These are phyloP conservation scores for Gastrophryne carolinensis DNA, from an alignment of 2,797 vertebrate species.

Conservation along the genomic window DNA sequence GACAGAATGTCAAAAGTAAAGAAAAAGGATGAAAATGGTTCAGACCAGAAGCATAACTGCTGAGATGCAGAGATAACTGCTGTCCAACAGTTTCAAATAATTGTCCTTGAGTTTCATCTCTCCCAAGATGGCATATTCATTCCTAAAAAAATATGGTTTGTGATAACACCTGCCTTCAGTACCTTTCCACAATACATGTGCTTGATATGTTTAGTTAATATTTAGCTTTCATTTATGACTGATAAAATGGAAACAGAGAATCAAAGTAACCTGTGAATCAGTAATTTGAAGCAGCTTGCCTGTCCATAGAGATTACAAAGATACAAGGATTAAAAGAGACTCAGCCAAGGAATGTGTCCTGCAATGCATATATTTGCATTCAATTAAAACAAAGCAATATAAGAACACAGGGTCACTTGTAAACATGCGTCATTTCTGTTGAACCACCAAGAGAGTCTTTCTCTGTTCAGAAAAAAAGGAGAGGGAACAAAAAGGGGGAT, in stretches of 20 bases:
- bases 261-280: not conserved
- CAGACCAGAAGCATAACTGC: too few species aligned
- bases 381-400: constrained; percentile 3
- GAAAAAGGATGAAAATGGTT: too few species aligned
- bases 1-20: too few species aligned
- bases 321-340: not conserved
- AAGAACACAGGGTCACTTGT: constrained; percentile 13
- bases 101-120: too few species aligned
- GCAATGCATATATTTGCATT: constrained; percentile 13
- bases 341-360: not conserved
- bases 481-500: constrained; percentile 74
- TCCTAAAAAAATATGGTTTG: too few species aligned
- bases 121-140: too few species aligned
- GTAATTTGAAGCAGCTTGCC: not conserved
- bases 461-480: constrained; percentile 69
- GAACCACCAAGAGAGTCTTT: constrained; percentile 74
- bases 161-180: too few species aligned
- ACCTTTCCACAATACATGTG: too few species aligned
- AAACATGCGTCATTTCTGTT: constrained; percentile 24
- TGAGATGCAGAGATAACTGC: too few species aligned
- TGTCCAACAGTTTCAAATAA: too few species aligned
- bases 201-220: not conserved
- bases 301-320: not conserved
- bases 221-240: not conserved
- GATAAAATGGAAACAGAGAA: too few species aligned